These are phyloP conservation scores for Drosophila lacertosa DNA, from an alignment of 1,140 invertebrate species.

Conservation along the genomic window DNA sequence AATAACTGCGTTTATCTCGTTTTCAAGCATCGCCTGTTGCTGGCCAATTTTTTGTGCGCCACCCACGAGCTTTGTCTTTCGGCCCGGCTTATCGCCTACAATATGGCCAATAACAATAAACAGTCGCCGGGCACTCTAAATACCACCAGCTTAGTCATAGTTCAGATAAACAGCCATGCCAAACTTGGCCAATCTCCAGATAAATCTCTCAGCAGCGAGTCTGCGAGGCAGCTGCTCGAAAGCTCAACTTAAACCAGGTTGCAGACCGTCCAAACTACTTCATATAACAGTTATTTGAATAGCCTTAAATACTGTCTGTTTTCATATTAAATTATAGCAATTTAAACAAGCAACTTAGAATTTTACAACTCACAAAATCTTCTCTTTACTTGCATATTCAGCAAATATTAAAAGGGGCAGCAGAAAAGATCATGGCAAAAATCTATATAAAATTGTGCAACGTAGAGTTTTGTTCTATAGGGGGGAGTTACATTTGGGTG, in stretches of 20 bases:
- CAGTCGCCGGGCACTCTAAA: conserved; percentile 66
- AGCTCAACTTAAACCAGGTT: neutral
- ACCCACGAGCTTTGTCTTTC: conserved; percentile 60
- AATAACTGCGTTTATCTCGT: conserved; percentile 58
- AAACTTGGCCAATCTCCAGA: conserved; percentile 61
- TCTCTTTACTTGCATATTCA: no score
- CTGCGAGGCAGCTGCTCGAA: conserved; percentile 26
- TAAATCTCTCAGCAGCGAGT: conserved; percentile 55
- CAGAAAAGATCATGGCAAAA: no score
- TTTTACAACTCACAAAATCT: no score
- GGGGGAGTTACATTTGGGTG: no score
- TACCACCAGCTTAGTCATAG: conserved; percentile 69
- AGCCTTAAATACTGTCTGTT: neutral
- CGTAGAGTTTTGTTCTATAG: no score
- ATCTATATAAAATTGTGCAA: no score
- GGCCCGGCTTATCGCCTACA: conserved; percentile 42
- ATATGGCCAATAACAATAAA: conserved; percentile 24
- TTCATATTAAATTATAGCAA: no score
- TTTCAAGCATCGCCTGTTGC: conserved; percentile 7
- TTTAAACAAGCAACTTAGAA: no score
- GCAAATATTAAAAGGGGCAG: no score
- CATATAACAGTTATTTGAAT: conserved; percentile 16
- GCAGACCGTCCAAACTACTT: conserved; percentile 4
- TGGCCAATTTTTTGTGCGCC: conserved; percentile 26
- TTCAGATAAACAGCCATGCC: conserved; percentile 49